Evolutionary conservation across 2,797 vertebrate genomes (phyloP), one percentile per base, ranked within the genome.

Genomic region (Varecia variegata): DNA sequence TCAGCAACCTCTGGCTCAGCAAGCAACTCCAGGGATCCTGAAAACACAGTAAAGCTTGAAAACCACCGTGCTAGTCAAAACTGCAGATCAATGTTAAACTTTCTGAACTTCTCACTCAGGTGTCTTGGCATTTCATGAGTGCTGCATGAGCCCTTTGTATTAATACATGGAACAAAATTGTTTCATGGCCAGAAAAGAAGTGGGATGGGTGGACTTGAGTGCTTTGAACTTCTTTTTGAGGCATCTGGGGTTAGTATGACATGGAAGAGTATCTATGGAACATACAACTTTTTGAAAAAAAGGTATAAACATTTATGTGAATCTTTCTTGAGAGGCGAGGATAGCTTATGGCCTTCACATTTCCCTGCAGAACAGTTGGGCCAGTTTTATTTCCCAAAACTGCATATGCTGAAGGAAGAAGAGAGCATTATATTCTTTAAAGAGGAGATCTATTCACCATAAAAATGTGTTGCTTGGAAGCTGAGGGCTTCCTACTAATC

Each of bases 151-250:
- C 5, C 62, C 43, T 88, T 62, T 83, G 40, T 35, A 84, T 71
- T 73, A 67, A 56, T 52, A 9, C 20, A 2, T 7, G 5, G 21
- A 50, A 47, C 6, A n/a, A 76, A 85, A 81, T 82, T 56, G 17
- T 76, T 93, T 94, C 77, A 65, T n/a, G 18, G 25, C n/a, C 85
- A 54, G 32, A 60, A 73, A 95, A 73, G 32, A 92, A 85, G 32
- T 45, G 40, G 21, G 40, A 11, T 81, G 14, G 35, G 21, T 58
- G 35, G 13, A 80, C 35, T 40, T 56, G 5, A 85, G 15, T 68
- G n/a, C 38, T 67, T 71, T 88, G 73, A 73, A 67, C 65, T 96
- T 52, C 4, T 27, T 88, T 91, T 68, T 67, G 32, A 83, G 12
- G 27, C 5, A 45, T 79, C 82, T 83, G 27, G 10, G 71, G 38